These are phyloP conservation scores for Philereme vetulata DNA, from an alignment of 2,888 invertebrate genomes.

Conservation along the genomic window DNA sequence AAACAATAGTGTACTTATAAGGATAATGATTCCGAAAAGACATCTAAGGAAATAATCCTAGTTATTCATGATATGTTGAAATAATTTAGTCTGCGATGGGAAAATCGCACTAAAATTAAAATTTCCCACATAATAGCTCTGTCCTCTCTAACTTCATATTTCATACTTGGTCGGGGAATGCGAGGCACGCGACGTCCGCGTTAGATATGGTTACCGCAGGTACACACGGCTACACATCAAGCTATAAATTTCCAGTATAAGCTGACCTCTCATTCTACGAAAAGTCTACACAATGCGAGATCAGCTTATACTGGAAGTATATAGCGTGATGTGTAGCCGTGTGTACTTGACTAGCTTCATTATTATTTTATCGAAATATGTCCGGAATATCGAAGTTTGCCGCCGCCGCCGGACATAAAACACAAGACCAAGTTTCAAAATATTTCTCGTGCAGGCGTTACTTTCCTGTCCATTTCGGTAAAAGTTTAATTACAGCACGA, in stretches of 20 bases:
- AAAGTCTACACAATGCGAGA: too few relatives aligned
- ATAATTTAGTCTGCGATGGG: slow-evolving; percentile 11
- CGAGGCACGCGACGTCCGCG: slow-evolving; percentile 58
- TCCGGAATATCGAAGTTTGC: slow-evolving; percentile 39
- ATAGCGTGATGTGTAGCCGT: too few relatives aligned
- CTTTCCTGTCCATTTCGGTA: slow-evolving; percentile 22
- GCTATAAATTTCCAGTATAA: too few relatives aligned
- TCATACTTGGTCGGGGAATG: slow-evolving; percentile 64
- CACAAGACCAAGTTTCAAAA: slow-evolving; percentile 36
- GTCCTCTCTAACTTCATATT: slow-evolving; percentile 64
- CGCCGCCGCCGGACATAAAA: slow-evolving; percentile 31
- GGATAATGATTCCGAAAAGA: too few relatives aligned
- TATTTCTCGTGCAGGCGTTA: slow-evolving; percentile 37
- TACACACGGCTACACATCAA: too few relatives aligned
- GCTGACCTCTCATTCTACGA: too few relatives aligned
- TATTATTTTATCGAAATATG: slow-evolving; percentile 63
- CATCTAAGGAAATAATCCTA: too few relatives aligned
- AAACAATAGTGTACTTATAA: neutral
- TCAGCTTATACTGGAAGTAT: too few relatives aligned
- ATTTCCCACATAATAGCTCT: slow-evolving; percentile 53
- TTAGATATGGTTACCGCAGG: slow-evolving; percentile 63
- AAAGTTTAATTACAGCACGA: slow-evolving; percentile 31
- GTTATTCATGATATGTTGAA: neutral
- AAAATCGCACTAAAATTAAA: slow-evolving; percentile 49
- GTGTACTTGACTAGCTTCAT: slow-evolving; percentile 66